A percentile compares a stretch with the other conserved stretches of the same genome.
phyloP scores from a whole-genome alignment of 2,797 vertebrate species.

The Lindbergichthys nudifrons region DNA sequence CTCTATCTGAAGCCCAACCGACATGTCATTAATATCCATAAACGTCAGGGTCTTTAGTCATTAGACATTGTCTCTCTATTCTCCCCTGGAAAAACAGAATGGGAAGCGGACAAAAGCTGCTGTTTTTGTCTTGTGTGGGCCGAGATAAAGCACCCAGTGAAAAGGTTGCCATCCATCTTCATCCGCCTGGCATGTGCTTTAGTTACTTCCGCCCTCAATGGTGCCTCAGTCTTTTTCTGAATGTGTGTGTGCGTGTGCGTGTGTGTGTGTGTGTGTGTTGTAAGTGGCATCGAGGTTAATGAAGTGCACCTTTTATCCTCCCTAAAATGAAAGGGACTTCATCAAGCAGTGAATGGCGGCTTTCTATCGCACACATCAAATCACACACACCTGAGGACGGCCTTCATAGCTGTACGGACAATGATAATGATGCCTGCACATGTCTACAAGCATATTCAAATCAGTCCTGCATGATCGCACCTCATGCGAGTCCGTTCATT shows the following conservation, averaged over 20 bases:
- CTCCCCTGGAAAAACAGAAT: constrained; percentile 54
- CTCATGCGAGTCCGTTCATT: not conserved
- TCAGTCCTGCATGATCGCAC: not conserved
- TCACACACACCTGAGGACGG: constrained; percentile 26
- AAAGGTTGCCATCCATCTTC: constrained; percentile 86
- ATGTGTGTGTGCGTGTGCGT: constrained; percentile 29
- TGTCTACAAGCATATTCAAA: not conserved
- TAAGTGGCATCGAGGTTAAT: constrained; percentile 79
- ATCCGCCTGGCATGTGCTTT: constrained; percentile 79
- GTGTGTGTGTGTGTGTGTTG: constrained; percentile 34
- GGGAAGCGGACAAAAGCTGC: constrained; percentile 60
- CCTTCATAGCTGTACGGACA: constrained; percentile 8
- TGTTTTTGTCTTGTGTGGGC: constrained; percentile 73
- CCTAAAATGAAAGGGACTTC: constrained; percentile 67
- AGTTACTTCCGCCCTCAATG: constrained; percentile 73
- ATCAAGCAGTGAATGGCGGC: constrained; percentile 60
- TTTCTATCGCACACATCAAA: constrained; percentile 25
- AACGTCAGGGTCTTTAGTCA: constrained; percentile 68
- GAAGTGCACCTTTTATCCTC: constrained; percentile 77
- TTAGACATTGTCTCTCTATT: constrained; percentile 63
- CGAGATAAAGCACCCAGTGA: constrained; percentile 74
- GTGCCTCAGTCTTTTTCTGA: constrained; percentile 63
- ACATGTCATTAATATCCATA: constrained; percentile 77
- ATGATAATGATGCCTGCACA: not conserved
- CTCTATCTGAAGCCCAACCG: constrained; percentile 23